A percentile compares a stretch with the other conserved stretches of the same genome.
phyloP scores from a whole-genome alignment of 2,113 vertebrate species.

The Platycercus adscitus region DNA sequence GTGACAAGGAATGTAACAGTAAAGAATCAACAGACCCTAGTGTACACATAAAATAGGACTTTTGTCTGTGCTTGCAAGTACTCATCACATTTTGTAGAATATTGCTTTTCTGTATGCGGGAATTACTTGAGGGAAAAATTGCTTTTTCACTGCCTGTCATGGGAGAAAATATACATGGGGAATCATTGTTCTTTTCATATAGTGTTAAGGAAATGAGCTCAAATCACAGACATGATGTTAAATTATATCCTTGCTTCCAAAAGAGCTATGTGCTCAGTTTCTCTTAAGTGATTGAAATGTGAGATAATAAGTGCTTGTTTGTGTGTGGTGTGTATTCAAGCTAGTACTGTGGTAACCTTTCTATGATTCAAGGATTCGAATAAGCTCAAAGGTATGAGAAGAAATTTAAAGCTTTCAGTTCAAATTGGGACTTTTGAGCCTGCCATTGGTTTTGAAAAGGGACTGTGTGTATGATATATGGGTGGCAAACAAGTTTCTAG shows the following conservation, averaged over 20 bases:
- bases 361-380: background rate
- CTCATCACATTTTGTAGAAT: background rate
- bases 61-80: background rate
- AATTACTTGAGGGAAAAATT: background rate
- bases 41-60: background rate
- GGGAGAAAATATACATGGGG: background rate
- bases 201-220: conserved; percentile 15
- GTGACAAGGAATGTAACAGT: background rate
- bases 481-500: background rate
- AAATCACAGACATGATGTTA: background rate
- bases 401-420: background rate
- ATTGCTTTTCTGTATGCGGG: background rate
- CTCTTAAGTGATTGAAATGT: background rate
- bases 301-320: background rate
- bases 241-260: background rate
- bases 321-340: background rate
- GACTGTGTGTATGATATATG: background rate
- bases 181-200: conserved; percentile 2
- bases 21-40: background rate
- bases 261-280: background rate
- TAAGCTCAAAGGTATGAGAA: background rate
- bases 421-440: background rate
- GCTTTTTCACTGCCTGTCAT: background rate
- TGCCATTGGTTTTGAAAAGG: background rate
- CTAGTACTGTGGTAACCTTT: background rate